These are phyloP conservation scores for Cerastoderma edule DNA, from an alignment of 2,888 invertebrate species.

Conservation along the genomic window DNA sequence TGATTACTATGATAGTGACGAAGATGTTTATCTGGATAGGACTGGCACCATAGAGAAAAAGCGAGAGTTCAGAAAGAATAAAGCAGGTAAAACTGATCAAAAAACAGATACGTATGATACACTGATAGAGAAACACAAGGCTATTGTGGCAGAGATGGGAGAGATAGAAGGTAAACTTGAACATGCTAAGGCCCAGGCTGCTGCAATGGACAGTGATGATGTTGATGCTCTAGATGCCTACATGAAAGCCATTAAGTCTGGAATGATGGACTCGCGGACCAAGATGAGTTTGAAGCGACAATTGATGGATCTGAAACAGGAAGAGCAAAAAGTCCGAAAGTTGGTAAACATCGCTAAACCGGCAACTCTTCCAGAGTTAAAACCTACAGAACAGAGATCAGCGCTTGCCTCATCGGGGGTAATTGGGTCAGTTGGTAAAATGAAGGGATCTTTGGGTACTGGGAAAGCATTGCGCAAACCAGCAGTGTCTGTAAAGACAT, in stretches of 20 bases:
- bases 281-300: slow-evolving; percentile 84
- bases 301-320: slow-evolving; percentile 88
- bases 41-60: slow-evolving; percentile 96
- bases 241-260: slow-evolving; percentile 87
- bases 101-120: slow-evolving; percentile 86
- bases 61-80: slow-evolving; percentile 90
- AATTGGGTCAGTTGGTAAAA: slow-evolving; percentile 46
- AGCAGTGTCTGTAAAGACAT: slow-evolving; percentile 44
- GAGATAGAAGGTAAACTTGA: slow-evolving; percentile 86
- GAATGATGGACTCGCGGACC: slow-evolving; percentile 84
- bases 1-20: slow-evolving; percentile 97
- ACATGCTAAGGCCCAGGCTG: slow-evolving; percentile 78
- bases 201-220: slow-evolving; percentile 83
- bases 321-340: slow-evolving; percentile 88
- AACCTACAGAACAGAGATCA: slow-evolving; percentile 22
- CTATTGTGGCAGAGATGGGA: slow-evolving; percentile 85
- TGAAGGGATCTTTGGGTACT: slow-evolving; percentile 39
- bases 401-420: slow-evolving; percentile 30
- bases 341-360: slow-evolving; percentile 88
- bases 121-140: slow-evolving; percentile 87
- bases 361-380: slow-evolving; percentile 80
- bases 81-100: slow-evolving; percentile 84
- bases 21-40: slow-evolving; percentile 97
- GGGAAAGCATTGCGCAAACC: slow-evolving; percentile 32
- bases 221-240: slow-evolving; percentile 92